A percentile compares a stretch with the other conserved stretches of the same genome.
phyloP scores from a whole-genome alignment of 2,797 vertebrate species.

The Onychomys leucogaster region DNA sequence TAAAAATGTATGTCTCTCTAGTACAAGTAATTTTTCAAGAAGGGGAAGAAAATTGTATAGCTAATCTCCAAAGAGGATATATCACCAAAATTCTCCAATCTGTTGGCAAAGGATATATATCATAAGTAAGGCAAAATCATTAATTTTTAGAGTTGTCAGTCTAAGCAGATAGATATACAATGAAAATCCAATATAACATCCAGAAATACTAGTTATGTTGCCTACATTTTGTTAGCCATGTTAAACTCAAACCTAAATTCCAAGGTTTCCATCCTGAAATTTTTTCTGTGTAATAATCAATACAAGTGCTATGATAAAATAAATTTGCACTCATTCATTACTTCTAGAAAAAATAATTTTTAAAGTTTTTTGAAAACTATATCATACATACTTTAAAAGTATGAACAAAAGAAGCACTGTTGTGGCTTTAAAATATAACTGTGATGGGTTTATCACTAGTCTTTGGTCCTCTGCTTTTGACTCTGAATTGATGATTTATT shows the following conservation, averaged over 20 bases:
- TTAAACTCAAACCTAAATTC: conserved; percentile 63
- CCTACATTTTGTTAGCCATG: conserved; percentile 70
- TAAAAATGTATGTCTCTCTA: conserved; percentile 79
- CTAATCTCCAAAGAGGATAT: conserved; percentile 81
- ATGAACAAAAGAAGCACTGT: not conserved
- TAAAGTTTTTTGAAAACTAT: not conserved
- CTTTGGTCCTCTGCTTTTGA: not conserved
- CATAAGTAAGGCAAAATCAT: conserved; percentile 80
- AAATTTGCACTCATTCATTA: conserved; percentile 17
- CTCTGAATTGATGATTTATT: not conserved
- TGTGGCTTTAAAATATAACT: not conserved
- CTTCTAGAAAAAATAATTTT: not conserved
- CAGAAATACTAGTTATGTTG: conserved; percentile 61
- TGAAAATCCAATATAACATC: conserved; percentile 68
- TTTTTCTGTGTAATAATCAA: conserved; percentile 44
- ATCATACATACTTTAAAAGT: not conserved
- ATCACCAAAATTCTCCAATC: conserved; percentile 80
- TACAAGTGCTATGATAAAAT: not conserved
- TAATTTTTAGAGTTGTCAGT: conserved; percentile 84
- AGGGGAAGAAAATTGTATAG: conserved; percentile 78
- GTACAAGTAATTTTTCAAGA: conserved; percentile 72
- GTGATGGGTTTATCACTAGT: not conserved
- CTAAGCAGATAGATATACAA: conserved; percentile 64
- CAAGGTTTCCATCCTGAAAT: conserved; percentile 58
- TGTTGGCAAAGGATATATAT: conserved; percentile 81